Evolutionary conservation across 2,888 invertebrate species (phyloP).

Genomic region (Andrena fulva): DNA sequence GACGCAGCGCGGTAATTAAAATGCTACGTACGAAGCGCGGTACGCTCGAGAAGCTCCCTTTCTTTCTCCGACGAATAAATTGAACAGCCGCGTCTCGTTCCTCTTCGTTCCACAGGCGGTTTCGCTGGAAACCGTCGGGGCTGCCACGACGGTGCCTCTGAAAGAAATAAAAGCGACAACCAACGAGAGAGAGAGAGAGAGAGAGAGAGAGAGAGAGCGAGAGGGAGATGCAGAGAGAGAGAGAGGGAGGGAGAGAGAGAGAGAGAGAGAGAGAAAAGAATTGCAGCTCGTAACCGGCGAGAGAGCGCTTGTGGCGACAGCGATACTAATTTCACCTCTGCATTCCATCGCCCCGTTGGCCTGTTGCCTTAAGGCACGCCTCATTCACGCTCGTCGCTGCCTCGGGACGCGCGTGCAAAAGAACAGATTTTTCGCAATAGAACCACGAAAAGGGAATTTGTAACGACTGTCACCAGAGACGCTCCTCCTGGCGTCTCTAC

Average conservation of each 20-base stretch:
- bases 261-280: slow-evolving; percentile 21
- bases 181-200: not conserved
- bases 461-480: slow-evolving; percentile 1
- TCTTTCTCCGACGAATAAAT: slow-evolving; percentile 59
- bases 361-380: slow-evolving; percentile 58
- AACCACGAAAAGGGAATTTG: slow-evolving; percentile 36
- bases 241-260: not conserved
- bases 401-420: slow-evolving; percentile 14
- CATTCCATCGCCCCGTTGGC: slow-evolving; percentile 70
- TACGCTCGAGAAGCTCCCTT: slow-evolving; percentile 44
- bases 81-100: slow-evolving; percentile 38
- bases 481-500: not conserved
- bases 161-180: slow-evolving; percentile 26
- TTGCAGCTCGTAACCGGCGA: slow-evolving; percentile 61
- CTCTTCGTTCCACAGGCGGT: slow-evolving; percentile 42
- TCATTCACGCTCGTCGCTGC: slow-evolving; percentile 51
- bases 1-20: slow-evolving; percentile 63
- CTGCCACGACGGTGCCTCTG: slow-evolving; percentile 35
- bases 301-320: slow-evolving; percentile 66
- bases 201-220: not conserved
- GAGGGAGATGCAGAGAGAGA: not conserved
- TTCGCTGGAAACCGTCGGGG: slow-evolving; percentile 53
- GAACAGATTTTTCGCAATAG: slow-evolving; percentile 38
- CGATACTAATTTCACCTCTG: slow-evolving; percentile 75
- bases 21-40: slow-evolving; percentile 61